Evolutionary conservation across 2,113 vertebrate genomes (phyloP).

Genomic region (Gallinago paraguaiae): DNA sequence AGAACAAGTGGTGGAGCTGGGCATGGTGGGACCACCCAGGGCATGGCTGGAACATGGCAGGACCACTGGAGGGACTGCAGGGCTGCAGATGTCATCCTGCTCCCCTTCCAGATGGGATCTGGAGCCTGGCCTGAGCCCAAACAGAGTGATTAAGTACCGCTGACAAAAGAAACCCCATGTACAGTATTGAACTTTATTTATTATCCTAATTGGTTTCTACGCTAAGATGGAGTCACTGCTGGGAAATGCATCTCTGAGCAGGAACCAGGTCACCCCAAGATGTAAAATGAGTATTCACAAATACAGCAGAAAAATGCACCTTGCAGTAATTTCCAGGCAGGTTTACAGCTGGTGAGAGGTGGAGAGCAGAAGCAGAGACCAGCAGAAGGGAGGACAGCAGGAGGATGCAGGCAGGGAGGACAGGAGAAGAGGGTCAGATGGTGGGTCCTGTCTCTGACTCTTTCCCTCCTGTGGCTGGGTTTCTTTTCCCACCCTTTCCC

Average conservation of each 20-base stretch:
- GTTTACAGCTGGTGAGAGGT: neutral
- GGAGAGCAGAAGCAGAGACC: neutral
- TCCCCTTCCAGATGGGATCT: neutral
- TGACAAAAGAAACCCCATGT: neutral
- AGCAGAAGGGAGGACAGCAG: neutral
- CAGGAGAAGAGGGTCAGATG: neutral
- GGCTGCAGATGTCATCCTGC: neutral
- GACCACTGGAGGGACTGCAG: neutral
- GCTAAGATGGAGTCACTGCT: neutral
- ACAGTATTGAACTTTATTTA: neutral
- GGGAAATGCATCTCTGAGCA: neutral
- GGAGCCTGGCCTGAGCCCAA: neutral
- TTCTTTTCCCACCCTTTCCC: neutral
- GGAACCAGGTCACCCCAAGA: neutral
- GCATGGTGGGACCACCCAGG: neutral
- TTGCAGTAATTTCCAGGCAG: neutral
- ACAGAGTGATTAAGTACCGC: neutral
- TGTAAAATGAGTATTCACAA: neutral
- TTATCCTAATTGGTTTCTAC: neutral
- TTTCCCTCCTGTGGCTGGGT: neutral
- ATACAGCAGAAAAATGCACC: neutral
- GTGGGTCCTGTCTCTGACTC: neutral
- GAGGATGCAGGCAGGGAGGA: neutral
- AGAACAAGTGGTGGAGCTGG: fast-evolving
- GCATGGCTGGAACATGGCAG: neutral